Conservation (phyloP, 2,888 invertebrate genomes). For the Octonoba sinensis region DNA sequence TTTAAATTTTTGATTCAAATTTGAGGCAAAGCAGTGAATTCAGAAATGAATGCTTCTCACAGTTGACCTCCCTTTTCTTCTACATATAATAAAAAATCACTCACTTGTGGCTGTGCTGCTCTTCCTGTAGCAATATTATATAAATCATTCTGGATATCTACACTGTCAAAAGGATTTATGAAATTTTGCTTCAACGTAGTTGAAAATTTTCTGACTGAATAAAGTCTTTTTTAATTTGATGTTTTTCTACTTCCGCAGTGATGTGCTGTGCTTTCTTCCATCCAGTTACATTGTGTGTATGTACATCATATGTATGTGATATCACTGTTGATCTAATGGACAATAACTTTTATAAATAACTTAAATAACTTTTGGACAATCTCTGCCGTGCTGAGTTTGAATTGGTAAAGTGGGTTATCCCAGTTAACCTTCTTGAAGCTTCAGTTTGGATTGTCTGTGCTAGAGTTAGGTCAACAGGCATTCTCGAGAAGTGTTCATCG, state of each 20-base stretch:
- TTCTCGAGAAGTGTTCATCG: neutral
- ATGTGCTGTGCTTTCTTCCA: neutral
- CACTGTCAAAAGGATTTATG: neutral
- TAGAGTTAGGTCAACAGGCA: neutral
- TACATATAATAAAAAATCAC: neutral
- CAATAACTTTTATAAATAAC: too few species aligned
- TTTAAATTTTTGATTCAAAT: neutral
- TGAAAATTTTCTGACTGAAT: neutral
- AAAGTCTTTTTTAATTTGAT: neutral
- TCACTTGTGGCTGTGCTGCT: neutral
- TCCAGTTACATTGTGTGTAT: neutral
- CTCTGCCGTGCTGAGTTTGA: neutral
- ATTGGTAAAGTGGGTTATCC: neutral
- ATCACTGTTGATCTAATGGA: neutral
- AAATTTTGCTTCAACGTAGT: neutral
- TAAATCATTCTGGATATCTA: neutral
- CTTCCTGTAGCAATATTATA: slow-evolving; percentile 8
- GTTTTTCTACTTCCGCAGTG: neutral
- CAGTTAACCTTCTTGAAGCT: neutral
- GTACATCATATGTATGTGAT: neutral
- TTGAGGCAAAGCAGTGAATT: neutral
- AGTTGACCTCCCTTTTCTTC: neutral
- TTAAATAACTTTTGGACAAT: neutral
- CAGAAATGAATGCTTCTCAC: neutral
- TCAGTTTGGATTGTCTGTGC: neutral